Conservation (phyloP, 2,113 vertebrate genomes). For the Halcyon malimbica region DNA sequence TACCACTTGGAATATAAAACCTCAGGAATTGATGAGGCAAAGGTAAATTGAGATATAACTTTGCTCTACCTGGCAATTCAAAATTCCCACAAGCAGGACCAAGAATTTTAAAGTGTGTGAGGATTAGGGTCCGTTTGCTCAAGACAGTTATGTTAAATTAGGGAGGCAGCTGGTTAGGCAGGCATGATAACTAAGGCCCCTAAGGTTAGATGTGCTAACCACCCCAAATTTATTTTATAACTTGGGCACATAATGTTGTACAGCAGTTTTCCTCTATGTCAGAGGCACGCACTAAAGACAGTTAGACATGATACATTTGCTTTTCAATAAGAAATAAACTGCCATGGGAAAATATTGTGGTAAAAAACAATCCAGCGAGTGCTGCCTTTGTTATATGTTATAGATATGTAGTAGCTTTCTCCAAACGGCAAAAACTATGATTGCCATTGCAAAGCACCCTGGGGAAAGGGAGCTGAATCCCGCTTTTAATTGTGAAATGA, state of each 20-base stretch:
- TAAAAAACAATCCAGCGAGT: neutral
- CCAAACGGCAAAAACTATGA: neutral
- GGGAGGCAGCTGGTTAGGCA: neutral
- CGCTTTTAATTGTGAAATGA: neutral
- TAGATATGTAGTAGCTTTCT: neutral
- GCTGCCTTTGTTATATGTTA: neutral
- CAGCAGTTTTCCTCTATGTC: neutral
- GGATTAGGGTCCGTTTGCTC: constrained; percentile 6
- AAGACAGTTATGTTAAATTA: neutral
- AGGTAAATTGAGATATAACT: neutral
- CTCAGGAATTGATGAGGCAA: neutral
- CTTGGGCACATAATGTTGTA: neutral
- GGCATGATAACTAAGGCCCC: neutral
- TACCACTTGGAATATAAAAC: neutral
- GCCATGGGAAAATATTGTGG: neutral
- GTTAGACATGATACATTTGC: neutral
- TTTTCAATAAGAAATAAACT: neutral
- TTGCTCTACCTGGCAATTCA: neutral
- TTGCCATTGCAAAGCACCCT: neutral
- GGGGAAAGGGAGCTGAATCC: neutral
- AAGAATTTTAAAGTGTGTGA: neutral
- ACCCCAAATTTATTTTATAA: neutral
- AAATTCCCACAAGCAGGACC: neutral
- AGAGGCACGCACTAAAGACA: neutral
- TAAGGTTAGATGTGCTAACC: neutral